These are phyloP conservation scores for Triops longicaudatus DNA, from an alignment of 1,140 invertebrate genomes.

Conservation along the genomic window DNA sequence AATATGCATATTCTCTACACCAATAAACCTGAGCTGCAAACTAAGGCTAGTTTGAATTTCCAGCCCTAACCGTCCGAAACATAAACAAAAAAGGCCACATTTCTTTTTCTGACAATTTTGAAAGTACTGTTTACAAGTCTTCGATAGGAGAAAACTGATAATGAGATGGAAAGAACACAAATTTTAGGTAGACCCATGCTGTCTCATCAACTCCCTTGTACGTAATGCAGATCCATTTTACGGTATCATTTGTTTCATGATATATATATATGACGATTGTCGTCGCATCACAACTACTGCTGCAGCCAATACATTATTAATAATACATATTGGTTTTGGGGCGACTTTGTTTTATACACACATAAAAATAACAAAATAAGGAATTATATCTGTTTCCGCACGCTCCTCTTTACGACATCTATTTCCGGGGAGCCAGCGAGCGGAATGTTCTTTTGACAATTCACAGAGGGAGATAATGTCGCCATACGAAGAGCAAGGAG, in stretches of 20 bases:
- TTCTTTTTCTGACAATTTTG: neutral
- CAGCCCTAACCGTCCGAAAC: neutral
- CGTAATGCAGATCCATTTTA: neutral
- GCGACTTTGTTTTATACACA: neutral
- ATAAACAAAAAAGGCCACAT: constrained; percentile 1
- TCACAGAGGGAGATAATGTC: no score
- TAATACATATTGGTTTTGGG: neutral
- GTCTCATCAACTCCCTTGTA: neutral
- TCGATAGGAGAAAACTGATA: neutral
- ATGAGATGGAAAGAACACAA: neutral
- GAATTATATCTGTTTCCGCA: neutral
- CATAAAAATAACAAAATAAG: neutral
- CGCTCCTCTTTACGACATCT: no score
- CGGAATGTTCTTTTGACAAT: no score
- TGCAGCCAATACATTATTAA: neutral
- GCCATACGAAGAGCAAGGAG: neutral
- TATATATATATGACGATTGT: constrained; percentile 10
- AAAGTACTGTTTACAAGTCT: neutral
- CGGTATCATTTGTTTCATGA: neutral
- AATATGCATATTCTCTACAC: neutral
- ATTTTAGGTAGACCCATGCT: neutral
- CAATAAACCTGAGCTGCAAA: constrained; percentile 5
- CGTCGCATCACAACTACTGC: constrained; percentile 11
- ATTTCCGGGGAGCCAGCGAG: no score
- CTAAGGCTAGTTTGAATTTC: neutral